Percentiles rank a stretch among this genome's conserved stretches.
These are phyloP conservation scores for Lamellibrachia satsuma DNA, from an alignment of 2,888 invertebrate species.

Conservation along the genomic window DNA sequence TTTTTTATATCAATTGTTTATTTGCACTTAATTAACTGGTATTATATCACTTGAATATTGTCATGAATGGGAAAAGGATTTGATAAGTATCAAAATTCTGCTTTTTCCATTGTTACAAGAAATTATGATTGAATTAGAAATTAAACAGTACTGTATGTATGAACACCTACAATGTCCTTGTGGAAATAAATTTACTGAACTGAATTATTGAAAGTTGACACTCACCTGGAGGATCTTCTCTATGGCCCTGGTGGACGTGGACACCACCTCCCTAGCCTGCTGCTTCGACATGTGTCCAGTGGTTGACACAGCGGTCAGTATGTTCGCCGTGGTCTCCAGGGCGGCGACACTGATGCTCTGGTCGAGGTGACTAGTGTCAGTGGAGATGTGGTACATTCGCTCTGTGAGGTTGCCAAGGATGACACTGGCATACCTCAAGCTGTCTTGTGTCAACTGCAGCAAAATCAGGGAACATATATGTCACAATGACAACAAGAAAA, in stretches of 20 bases:
- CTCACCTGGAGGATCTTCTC: constrained; percentile 22
- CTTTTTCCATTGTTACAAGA: too few relatives aligned
- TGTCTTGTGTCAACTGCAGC: constrained; percentile 45
- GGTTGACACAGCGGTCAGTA: constrained; percentile 10
- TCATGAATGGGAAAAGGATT: too few relatives aligned
- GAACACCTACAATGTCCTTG: too few relatives aligned
- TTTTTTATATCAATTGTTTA: too few relatives aligned
- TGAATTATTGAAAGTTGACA: not conserved
- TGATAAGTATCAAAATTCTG: too few relatives aligned
- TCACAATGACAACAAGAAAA: not conserved
- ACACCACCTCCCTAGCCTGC: constrained; percentile 20
- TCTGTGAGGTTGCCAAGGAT: constrained; percentile 36
- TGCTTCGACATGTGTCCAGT: not conserved
- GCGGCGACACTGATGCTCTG: not conserved
- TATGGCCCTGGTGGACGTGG: not conserved
- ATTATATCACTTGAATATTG: too few relatives aligned
- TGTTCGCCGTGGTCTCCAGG: constrained; percentile 36
- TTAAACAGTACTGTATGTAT: too few relatives aligned
- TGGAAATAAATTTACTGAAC: too few relatives aligned
- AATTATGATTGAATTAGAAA: too few relatives aligned
- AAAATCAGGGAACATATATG: not conserved
- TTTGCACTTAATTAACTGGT: too few relatives aligned
- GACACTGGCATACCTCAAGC: constrained; percentile 42
- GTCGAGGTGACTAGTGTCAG: not conserved
- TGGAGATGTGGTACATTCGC: constrained; percentile 23